A percentile compares a stretch with the other conserved stretches of the same genome.
Conservation (phyloP, 2,888 invertebrate species). For the Standfussiana lucernea region DNA sequence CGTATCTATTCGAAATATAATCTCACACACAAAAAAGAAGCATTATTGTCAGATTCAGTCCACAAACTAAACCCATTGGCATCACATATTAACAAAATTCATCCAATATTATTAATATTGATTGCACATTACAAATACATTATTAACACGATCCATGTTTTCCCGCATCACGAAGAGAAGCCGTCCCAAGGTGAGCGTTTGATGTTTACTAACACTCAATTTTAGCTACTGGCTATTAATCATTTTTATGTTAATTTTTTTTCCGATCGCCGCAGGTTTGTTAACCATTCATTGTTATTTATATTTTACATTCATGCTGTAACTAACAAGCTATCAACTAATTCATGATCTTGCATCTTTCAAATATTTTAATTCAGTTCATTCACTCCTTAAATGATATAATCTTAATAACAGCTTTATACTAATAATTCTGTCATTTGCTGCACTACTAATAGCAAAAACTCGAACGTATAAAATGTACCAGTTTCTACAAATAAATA, state of each 20-base stretch:
- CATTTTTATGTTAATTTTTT: slow-evolving; percentile 28
- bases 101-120: slow-evolving; percentile 74
- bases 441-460: slow-evolving; percentile 11
- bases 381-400: slow-evolving; percentile 18
- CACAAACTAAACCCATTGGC: slow-evolving; percentile 72
- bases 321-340: slow-evolving; percentile 20
- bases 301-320: slow-evolving; percentile 35
- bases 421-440: slow-evolving; percentile 3
- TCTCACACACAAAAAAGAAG: slow-evolving; percentile 68
- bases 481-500: background rate
- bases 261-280: slow-evolving; percentile 35
- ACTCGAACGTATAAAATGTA: background rate
- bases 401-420: slow-evolving; percentile 11
- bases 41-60: slow-evolving; percentile 77
- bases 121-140: slow-evolving; percentile 80
- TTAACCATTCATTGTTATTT: slow-evolving; percentile 36
- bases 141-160: slow-evolving; percentile 81
- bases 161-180: slow-evolving; percentile 83
- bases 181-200: slow-evolving; percentile 79
- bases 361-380: background rate
- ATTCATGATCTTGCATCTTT: background rate
- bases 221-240: slow-evolving; percentile 45
- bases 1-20: slow-evolving; percentile 67
- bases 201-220: slow-evolving; percentile 57
- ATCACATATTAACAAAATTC: slow-evolving; percentile 74